Evolutionary conservation across 2,888 invertebrate species (phyloP), one percentile per base, ranked within the genome.

Genomic region (Pediacus dermestoides): DNA sequence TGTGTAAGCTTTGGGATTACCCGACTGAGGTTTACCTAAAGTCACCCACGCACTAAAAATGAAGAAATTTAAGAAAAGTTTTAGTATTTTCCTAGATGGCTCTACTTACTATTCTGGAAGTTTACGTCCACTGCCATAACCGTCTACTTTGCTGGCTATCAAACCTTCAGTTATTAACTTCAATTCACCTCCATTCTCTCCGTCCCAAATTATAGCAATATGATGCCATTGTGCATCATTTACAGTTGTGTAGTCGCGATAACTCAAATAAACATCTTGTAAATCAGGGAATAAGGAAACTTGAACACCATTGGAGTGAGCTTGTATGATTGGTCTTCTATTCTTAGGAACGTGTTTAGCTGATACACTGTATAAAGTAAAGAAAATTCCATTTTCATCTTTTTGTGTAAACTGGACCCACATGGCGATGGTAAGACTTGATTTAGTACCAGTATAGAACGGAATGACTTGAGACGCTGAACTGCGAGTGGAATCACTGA

Each of bases 191-290:
- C 87, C 86, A 37, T 84, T 82, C 41, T 77, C 78, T 22, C 93
- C 90, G 60, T 91, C 87, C 94, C 95, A 95, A n/a, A 92, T 86
- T 34, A 96, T 77, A 22, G 92, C 91, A 16, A 94, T 82, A 60
- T 94, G 93, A 73, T 95, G 94, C 95, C 95, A 95, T 63, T 91
- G 91, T 2, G 93, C 94, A 61, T 95, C 94, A 61, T 94, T 95
- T 11, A 95, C 85, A 0, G 91, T 91, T 1, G 93, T 89, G 57
- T 88, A 92, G 68, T 91, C 89, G 34, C 88, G 81, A 70, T 92
- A 93, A 53, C 90, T 88, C 25, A 93, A 71, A 70, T 92, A 93
- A 1, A 90, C 87, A 59, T 92, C 91, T 68, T 88, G 88, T 6
- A 88, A 70, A 61, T 92, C 89, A 16, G 85, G 80, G 76, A 94